Evolutionary conservation across 2,113 vertebrate species (phyloP).

Genomic region (Bettongia penicillata): DNA sequence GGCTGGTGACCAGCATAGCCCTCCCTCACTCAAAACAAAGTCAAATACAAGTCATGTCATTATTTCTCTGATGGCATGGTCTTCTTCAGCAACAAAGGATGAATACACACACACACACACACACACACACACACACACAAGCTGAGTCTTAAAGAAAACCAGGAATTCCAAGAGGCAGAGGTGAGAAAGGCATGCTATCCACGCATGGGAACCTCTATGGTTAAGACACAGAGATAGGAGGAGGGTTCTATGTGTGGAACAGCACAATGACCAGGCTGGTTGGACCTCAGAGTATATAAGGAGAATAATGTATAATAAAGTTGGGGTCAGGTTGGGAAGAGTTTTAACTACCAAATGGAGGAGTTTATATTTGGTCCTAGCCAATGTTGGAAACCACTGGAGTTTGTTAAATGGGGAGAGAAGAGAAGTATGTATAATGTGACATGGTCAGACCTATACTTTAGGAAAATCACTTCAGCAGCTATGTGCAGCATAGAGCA

Average conservation of each 20-base stretch:
- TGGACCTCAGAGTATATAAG: background rate
- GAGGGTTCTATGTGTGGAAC: background rate
- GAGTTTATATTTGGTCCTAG: background rate
- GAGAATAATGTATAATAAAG: background rate
- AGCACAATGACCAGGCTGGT: background rate
- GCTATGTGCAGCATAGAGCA: background rate
- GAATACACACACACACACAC: too few relatives aligned
- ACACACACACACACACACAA: too few relatives aligned
- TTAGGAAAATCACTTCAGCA: background rate
- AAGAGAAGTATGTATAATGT: background rate
- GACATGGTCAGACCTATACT: background rate
- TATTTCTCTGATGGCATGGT: too few relatives aligned
- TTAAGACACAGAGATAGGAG: background rate
- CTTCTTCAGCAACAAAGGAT: too few relatives aligned
- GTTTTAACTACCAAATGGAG: background rate
- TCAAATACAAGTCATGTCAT: too few relatives aligned
- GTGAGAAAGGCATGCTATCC: background rate
- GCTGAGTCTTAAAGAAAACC: background rate
- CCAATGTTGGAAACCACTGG: background rate
- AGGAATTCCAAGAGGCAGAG: background rate
- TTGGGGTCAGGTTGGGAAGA: background rate
- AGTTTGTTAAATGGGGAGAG: background rate
- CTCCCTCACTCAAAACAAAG: too few relatives aligned
- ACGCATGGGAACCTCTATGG: background rate
- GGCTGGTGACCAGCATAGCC: too few relatives aligned